Evolutionary conservation across 2,888 invertebrate genomes (phyloP).

Genomic region (Pomacea canaliculata): DNA sequence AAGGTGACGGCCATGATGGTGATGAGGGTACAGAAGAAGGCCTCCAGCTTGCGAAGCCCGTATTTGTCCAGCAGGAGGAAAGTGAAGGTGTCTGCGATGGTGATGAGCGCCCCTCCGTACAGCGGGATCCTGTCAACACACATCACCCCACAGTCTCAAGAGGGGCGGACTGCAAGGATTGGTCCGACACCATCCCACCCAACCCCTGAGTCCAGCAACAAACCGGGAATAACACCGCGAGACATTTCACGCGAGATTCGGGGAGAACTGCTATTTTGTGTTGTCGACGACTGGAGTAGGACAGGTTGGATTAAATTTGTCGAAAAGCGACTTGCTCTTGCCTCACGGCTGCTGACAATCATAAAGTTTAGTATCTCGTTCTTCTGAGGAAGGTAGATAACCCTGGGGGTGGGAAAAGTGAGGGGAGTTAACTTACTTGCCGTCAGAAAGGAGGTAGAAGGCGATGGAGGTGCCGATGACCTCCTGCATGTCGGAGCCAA

Average conservation of each 20-base stretch:
- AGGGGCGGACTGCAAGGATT: neutral
- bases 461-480: slow-evolving; percentile 93
- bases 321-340: too few species aligned
- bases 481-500: slow-evolving; percentile 80
- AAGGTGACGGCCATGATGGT: slow-evolving; percentile 87
- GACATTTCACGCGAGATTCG: too few species aligned
- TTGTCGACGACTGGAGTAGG: too few species aligned
- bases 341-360: too few species aligned
- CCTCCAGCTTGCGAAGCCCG: slow-evolving; percentile 81
- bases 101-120: slow-evolving; percentile 86
- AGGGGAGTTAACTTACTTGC: slow-evolving; percentile 74
- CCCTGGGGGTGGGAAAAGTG: too few species aligned
- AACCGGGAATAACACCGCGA: too few species aligned
- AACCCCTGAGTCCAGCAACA: too few species aligned
- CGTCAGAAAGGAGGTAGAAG: slow-evolving; percentile 83
- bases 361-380: too few species aligned
- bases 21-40: slow-evolving; percentile 86
- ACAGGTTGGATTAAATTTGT: too few species aligned
- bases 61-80: slow-evolving; percentile 89
- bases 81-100: slow-evolving; percentile 86
- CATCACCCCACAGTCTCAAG: neutral
- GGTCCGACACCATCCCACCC: neutral
- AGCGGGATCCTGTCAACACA: slow-evolving; percentile 75
- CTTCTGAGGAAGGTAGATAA: too few species aligned
- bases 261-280: too few species aligned